Percentiles rank a stretch among this genome's conserved stretches.
Conservation (phyloP, 2,888 invertebrate genomes). For the Cryptops parisi region DNA sequence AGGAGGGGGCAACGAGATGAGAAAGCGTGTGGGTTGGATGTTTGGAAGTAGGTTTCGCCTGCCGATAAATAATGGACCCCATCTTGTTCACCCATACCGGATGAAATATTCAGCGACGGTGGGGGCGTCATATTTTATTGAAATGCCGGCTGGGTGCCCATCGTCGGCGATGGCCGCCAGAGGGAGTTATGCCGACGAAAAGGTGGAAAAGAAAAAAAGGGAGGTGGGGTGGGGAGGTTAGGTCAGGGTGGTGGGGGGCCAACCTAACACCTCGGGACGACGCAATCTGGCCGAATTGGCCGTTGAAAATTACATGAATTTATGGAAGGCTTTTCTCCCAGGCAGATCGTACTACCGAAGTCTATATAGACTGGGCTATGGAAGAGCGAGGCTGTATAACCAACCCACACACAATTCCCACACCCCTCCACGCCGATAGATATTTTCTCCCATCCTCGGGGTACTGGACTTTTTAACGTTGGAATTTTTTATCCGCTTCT, state of each 20-base stretch:
- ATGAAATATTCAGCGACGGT: conserved; percentile 10
- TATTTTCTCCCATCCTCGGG: no score
- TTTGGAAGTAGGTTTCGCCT: background rate
- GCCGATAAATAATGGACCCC: background rate
- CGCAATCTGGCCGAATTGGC: conserved; percentile 7
- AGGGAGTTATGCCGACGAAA: conserved; percentile 2
- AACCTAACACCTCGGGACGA: background rate
- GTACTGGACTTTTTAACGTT: no score
- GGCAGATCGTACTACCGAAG: no score
- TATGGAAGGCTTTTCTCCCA: no score
- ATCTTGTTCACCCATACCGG: background rate
- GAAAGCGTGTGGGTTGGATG: no score
- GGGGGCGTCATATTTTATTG: conserved; percentile 13
- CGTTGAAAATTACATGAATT: conserved; percentile 13
- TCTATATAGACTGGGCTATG: no score
- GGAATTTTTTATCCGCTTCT: no score
- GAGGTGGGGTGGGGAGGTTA: background rate
- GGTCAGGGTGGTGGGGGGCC: background rate
- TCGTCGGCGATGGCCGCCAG: background rate
- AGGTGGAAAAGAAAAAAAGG: background rate
- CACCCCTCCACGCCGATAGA: no score
- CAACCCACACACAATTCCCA: no score
- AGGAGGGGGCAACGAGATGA: no score
- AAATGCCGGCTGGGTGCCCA: conserved; percentile 7
- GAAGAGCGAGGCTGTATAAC: no score